Base-by-base conservation (phyloP, 1,140 invertebrate genomes). In the Neotoxoptera formosana region DNA sequence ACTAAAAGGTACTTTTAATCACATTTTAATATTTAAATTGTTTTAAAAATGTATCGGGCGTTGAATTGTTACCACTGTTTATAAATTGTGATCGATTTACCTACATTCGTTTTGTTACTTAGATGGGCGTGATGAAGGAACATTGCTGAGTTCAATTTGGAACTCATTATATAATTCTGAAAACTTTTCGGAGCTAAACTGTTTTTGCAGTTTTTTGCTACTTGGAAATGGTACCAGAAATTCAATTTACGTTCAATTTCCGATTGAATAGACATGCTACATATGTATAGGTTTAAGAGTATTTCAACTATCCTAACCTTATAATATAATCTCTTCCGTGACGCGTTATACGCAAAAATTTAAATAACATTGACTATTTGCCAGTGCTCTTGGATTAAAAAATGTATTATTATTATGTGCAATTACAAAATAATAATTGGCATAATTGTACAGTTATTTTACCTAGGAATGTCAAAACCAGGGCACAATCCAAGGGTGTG, bases 221-320 rank as follows among this genome's bases (percentile, higher is more conserved):
- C 45, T 48, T 20, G 23, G 86, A 17, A 87, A 48, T 45, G 36
- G 21, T 86, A 45, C 4, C 17, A 14, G 47, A 47, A 48, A 87
- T 87, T 87, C 86, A 51, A 51, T 87, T 87, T 48, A 87, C 9
- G 30, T 87, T 87, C 8, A 48, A 48, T 87, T 48, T 51, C 47
- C 86, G 7, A 87, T n/a, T 47, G 25, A 41, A 76, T 41, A 25
- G 83, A 86, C 36, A 45, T 86, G 21, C 2, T 86, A 45, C 41
- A 41, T n/a, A 76, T 14, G 60, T 36, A 20, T 83, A 83, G 34
- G 20, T 6, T 21, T 36, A 21, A 41, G 21, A 36, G 34, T 41
- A 41, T 83, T 83, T 83, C 23, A 83, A 36, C 20, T 41, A 81
- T 83, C 0, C 81, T 36, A 41, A 83, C 30, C 30, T n/a, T n/a